Percentiles rank a stretch among this genome's conserved stretches.
Conservation (phyloP, 1,140 invertebrate species). For the Hetaerina americana region DNA sequence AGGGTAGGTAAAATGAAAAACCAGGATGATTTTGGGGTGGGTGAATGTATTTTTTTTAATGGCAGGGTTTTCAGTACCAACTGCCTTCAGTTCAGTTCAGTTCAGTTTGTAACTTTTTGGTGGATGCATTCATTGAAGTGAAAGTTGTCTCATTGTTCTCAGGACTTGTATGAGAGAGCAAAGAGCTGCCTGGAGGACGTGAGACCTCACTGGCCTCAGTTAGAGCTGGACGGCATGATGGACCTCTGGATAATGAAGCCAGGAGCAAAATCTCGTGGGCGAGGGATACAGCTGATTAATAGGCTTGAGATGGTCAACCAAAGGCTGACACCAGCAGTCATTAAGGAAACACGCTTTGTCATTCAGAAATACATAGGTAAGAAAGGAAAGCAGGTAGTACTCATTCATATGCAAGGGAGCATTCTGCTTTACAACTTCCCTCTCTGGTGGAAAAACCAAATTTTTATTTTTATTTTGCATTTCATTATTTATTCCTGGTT, state of each 20-base stretch:
- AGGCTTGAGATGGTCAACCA: conserved; percentile 73
- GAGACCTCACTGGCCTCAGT: conserved; percentile 60
- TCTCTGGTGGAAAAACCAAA: too few relatives aligned
- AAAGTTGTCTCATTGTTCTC: not conserved
- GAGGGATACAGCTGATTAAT: conserved; percentile 78
- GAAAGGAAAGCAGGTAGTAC: too few relatives aligned
- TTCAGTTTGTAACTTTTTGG: not conserved
- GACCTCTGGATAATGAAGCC: conserved; percentile 96
- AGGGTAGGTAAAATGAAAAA: too few relatives aligned
- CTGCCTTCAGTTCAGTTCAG: not conserved
- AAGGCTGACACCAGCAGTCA: conserved; percentile 43
- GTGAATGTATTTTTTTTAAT: too few relatives aligned
- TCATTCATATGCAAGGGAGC: too few relatives aligned
- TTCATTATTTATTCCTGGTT: too few relatives aligned
- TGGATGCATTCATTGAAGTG: not conserved
- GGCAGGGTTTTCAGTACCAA: too few relatives aligned
- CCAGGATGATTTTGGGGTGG: too few relatives aligned
- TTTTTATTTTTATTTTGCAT: too few relatives aligned
- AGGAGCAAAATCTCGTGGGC: conserved; percentile 79
- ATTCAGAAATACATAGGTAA: conserved; percentile 92
- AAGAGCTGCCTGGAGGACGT: conserved; percentile 43
- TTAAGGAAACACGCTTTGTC: conserved; percentile 67
- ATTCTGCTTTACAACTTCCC: too few relatives aligned
- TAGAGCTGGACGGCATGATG: conserved; percentile 63
- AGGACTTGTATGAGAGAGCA: conserved; percentile 33